A percentile compares a stretch with the other conserved stretches of the same genome.
Conservation (phyloP, 2,113 vertebrate species). For the Talpa occidentalis region DNA sequence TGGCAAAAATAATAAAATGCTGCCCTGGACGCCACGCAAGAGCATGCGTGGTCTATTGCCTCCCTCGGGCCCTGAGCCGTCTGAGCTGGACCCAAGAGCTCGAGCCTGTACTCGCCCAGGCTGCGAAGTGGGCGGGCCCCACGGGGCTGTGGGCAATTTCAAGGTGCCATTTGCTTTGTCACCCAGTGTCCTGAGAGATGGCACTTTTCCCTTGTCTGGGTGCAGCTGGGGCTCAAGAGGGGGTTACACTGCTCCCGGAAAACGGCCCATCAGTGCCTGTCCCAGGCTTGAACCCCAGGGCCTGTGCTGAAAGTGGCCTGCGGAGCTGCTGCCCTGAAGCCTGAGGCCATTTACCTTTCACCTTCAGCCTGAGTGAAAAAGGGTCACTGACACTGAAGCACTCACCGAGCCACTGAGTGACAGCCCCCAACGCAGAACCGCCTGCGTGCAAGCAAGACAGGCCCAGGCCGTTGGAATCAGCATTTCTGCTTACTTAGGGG, state of each 20-base stretch:
- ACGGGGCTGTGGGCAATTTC: not conserved
- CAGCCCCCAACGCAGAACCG: not conserved
- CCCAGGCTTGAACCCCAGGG: not conserved
- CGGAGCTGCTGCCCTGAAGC: not conserved
- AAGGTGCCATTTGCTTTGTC: not conserved
- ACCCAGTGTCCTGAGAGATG: not conserved
- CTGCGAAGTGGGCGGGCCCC: rapidly evolving
- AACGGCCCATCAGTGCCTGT: not conserved
- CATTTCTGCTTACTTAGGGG: not conserved
- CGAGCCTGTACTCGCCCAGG: not conserved
- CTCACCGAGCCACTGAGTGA: not conserved
- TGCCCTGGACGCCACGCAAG: not conserved
- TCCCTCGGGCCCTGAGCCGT: not conserved
- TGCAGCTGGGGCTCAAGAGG: not conserved
- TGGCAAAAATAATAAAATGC: slow-evolving; percentile 10
- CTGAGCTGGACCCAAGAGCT: not conserved
- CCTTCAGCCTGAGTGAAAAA: not conserved
- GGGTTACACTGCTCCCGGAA: not conserved
- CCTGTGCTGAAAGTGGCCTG: not conserved
- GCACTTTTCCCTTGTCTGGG: not conserved
- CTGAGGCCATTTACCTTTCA: not conserved
- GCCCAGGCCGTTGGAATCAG: not conserved
- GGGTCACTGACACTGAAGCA: not conserved
- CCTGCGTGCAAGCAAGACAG: slow-evolving; percentile 31
- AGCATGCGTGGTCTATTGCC: not conserved